Evolutionary conservation across 2,888 invertebrate species (phyloP).

Genomic region (Crematogaster levior): DNA sequence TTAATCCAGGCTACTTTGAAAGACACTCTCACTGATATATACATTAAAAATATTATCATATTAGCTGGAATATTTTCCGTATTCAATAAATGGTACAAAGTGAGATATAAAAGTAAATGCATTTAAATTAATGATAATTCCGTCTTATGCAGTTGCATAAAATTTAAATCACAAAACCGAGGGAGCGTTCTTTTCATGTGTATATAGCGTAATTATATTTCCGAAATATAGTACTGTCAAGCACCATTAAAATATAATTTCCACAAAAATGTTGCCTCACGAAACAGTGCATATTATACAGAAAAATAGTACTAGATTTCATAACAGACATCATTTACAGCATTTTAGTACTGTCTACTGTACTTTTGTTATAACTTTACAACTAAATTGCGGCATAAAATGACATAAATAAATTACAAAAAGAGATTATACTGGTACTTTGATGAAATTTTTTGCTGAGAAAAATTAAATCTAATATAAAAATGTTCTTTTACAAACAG

Average conservation of each 20-base stretch:
- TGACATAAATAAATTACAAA: neutral
- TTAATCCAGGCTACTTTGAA: neutral
- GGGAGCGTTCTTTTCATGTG: neutral
- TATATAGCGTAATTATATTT: constrained; percentile 21
- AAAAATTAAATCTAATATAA: neutral
- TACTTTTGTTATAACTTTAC: neutral
- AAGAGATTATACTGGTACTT: neutral
- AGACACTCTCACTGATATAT: neutral
- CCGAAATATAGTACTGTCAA: constrained; percentile 7
- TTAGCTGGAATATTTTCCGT: constrained; percentile 3
- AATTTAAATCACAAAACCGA: constrained; percentile 32
- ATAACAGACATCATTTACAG: neutral
- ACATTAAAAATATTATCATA: neutral
- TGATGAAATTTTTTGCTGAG: neutral
- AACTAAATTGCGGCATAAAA: neutral
- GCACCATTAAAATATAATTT: constrained; percentile 48
- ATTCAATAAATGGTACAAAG: constrained; percentile 2
- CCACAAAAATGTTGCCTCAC: constrained; percentile 19
- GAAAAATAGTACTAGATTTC: constrained; percentile 6
- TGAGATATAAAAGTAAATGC: neutral
- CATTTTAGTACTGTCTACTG: constrained; percentile 16
- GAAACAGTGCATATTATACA: constrained; percentile 1
- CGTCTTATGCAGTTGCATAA: neutral
- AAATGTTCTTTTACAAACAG: neutral
- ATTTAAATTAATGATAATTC: constrained; percentile 29